Evolutionary conservation across 2,113 vertebrate genomes (phyloP).

Genomic region (Scomber japonicus): DNA sequence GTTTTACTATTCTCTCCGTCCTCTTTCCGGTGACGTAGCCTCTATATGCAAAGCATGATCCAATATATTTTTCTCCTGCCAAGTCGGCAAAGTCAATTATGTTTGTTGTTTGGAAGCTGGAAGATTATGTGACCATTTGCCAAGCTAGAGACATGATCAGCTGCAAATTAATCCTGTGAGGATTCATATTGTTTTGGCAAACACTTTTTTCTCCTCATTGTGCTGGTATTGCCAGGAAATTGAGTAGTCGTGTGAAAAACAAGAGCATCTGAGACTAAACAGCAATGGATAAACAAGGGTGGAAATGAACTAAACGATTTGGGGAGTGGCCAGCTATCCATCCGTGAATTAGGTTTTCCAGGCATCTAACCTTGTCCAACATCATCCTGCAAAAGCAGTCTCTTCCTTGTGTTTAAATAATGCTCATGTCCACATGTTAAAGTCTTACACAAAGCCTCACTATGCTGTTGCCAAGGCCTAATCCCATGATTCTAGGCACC

Average conservation of each 20-base stretch:
- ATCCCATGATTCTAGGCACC: neutral
- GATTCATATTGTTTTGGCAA: constrained; percentile 67
- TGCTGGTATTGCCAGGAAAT: constrained; percentile 58
- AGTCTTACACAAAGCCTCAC: constrained; percentile 25
- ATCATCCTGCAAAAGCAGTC: constrained; percentile 38
- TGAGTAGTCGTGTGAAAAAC: constrained; percentile 60
- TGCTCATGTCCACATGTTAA: constrained; percentile 22
- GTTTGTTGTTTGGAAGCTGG: constrained; percentile 70
- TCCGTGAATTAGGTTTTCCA: constrained; percentile 47
- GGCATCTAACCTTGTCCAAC: constrained; percentile 31
- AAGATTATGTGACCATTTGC: constrained; percentile 62
- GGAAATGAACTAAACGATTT: constrained; percentile 64
- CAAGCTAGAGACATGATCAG: constrained; percentile 68
- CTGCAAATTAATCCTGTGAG: constrained; percentile 75
- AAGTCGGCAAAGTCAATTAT: constrained; percentile 74
- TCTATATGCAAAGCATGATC: constrained; percentile 44
- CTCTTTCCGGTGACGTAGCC: constrained; percentile 32
- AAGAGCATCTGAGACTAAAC: constrained; percentile 51
- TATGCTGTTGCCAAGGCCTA: neutral
- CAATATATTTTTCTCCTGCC: constrained; percentile 52
- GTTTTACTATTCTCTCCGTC: constrained; percentile 21
- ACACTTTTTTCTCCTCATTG: constrained; percentile 36
- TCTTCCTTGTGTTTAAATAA: constrained; percentile 30
- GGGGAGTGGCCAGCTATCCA: constrained; percentile 46
- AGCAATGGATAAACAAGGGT: constrained; percentile 52